Base-by-base conservation (phyloP, 2,113 vertebrate species). In the Cyphomyrus discorhynchus region DNA sequence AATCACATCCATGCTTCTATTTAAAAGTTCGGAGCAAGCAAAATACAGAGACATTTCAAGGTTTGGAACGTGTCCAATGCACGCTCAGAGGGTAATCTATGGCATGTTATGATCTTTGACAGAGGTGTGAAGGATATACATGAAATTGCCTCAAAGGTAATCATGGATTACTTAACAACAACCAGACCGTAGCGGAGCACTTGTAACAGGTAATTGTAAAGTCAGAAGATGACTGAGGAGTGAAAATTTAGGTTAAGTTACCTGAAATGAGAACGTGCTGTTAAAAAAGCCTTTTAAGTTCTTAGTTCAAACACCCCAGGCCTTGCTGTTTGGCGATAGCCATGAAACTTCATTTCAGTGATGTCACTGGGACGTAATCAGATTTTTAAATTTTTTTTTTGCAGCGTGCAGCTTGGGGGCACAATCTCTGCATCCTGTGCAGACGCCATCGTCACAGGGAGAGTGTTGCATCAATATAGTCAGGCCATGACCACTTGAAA, bases 261-360 rank as follows among this genome's bases (percentile, higher is more conserved):
- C 95, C 93, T 92, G 82, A 95, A 96, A 96, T 96, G 93, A 95
- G 94, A 96, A 96, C 94, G 94, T 95, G 93, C 95, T 96, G 96
- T 95, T 92, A 92, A 87, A 66, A 89, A 52, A 27, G 58, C 52
- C 95, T 96, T 96, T 96, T 93, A 96, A 94, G 95, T 96, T 42
- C 89, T 88, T 66, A 27, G 90, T 92, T 94, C 91, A 91, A 92
- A 93, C 84, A 62, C 91, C 89, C 88, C 89, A 90, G 56, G 91
- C 92, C 52, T 58, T 91, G 87, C 84, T 1, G 52, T 21, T 7
- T 2, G 49, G 80, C 92, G 92, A 95, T 93, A 93, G 89, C 92
- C 95, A 86, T 95, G 94, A 94, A 94, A 95, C 93, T 89, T 90
- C 89, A 92, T 95, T 96, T 95, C 92, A 91, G 93, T 95, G 95